Evolutionary conservation across 2,797 vertebrate species (phyloP).

Genomic region (Bryconaethiops microstoma): DNA sequence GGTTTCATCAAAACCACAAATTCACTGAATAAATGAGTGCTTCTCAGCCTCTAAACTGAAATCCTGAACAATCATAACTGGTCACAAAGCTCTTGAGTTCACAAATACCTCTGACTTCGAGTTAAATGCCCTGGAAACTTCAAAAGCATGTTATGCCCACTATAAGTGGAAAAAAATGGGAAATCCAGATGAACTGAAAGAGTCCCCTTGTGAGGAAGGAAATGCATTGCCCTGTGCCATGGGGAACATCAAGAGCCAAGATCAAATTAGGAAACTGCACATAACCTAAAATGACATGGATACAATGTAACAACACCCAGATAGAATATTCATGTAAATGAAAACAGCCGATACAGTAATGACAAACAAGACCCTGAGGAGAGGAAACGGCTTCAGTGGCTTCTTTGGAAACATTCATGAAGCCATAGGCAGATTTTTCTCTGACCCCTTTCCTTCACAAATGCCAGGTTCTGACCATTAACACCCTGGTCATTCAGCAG

Average conservation of each 20-base stretch:
- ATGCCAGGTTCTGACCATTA: conserved; percentile 45
- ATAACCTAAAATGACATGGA: conserved; percentile 22
- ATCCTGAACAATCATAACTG: conserved; percentile 4
- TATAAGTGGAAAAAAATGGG: conserved; percentile 36
- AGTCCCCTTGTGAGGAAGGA: conserved; percentile 24
- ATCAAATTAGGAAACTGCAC: conserved; percentile 36
- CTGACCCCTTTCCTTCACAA: conserved; percentile 30
- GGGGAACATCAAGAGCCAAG: not conserved
- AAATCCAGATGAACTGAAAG: conserved; percentile 30
- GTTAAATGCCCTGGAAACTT: conserved; percentile 6
- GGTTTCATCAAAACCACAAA: not conserved
- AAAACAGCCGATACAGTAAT: conserved; percentile 4
- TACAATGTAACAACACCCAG: conserved; percentile 12
- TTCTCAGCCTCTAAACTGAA: not conserved
- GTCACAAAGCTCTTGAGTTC: conserved; percentile 4
- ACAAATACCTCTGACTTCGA: not conserved
- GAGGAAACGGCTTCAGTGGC: conserved; percentile 23
- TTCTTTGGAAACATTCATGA: not conserved
- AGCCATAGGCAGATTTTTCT: conserved; percentile 16
- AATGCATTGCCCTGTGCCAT: conserved; percentile 13
- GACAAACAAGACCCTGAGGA: conserved; percentile 40
- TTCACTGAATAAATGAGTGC: conserved; percentile 17
- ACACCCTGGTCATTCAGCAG: conserved; percentile 23
- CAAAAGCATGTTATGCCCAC: conserved; percentile 20
- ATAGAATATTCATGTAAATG: conserved; percentile 7